Conservation (phyloP, 1,140 invertebrate species). For the Lepidotrigona ventralis region DNA sequence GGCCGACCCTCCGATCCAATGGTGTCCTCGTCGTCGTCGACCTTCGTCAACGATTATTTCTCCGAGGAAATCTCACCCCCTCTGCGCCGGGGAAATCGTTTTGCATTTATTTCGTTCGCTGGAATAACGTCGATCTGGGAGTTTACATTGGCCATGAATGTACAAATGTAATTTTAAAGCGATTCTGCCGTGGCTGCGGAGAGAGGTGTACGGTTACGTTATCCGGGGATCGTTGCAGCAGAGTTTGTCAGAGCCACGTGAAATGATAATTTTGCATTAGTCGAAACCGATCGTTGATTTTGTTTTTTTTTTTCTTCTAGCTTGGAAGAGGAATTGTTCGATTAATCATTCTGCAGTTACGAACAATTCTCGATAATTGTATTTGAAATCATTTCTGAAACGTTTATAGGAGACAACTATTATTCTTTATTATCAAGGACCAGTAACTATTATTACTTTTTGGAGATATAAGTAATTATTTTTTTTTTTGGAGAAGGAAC, state of each 20-base stretch:
- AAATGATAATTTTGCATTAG: not conserved
- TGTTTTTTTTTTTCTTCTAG: too few species aligned
- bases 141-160: constrained; percentile 28
- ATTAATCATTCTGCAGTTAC: too few species aligned
- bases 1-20: constrained; percentile 44
- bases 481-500: too few species aligned
- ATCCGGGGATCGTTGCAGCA: not conserved
- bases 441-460: too few species aligned
- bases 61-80: constrained; percentile 36
- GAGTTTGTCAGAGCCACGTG: not conserved
- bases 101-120: constrained; percentile 31
- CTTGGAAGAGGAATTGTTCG: too few species aligned
- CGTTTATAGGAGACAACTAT: too few species aligned
- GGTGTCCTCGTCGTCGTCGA: constrained; percentile 42
- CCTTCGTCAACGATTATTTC: constrained; percentile 66
- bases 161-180: constrained; percentile 32
- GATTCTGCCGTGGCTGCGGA: not conserved
- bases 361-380: too few species aligned
- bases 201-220: not conserved
- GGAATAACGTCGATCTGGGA: constrained; percentile 20
- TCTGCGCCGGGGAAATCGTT: constrained; percentile 26
- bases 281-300: too few species aligned
- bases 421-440: too few species aligned
- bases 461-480: too few species aligned
- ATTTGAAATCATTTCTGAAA: too few species aligned